Conservation (phyloP, 2,113 vertebrate genomes). For the Gallinago jamesoni region DNA sequence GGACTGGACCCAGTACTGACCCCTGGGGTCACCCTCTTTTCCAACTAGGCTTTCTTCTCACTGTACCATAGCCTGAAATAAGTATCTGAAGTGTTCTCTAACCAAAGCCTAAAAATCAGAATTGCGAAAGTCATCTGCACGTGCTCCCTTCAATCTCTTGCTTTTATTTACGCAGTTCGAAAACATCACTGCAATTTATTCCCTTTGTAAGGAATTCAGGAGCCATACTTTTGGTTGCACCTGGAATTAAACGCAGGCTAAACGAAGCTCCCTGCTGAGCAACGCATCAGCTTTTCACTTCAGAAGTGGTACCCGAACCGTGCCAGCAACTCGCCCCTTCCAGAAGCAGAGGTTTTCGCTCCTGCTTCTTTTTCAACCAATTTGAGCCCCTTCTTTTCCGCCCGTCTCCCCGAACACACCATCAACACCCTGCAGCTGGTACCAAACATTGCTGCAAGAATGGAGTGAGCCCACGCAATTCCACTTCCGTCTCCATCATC, state of each 20-base stretch:
- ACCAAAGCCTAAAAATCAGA: neutral
- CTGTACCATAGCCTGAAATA: neutral
- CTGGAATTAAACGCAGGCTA: neutral
- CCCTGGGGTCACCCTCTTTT: no score
- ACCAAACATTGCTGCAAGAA: neutral
- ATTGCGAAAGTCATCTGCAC: neutral
- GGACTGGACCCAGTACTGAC: no score
- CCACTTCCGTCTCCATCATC: neutral
- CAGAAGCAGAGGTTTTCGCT: neutral
- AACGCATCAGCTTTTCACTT: neutral
- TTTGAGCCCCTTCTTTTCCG: neutral
- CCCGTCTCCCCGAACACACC: neutral
- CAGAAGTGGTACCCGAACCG: neutral
- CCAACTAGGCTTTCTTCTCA: neutral
- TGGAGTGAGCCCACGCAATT: neutral
- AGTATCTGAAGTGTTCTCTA: neutral
- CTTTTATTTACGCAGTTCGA: neutral
- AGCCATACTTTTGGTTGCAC: neutral
- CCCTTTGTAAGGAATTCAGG: neutral
- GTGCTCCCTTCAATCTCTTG: neutral
- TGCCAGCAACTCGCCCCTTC: neutral
- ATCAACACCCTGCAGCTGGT: neutral
- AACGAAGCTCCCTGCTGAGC: neutral
- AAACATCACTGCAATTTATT: neutral
- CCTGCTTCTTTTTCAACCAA: neutral